Evolutionary conservation across 2,888 invertebrate genomes (phyloP), one percentile per base, ranked within the genome.

Genomic region (Mayetiola destructor): DNA sequence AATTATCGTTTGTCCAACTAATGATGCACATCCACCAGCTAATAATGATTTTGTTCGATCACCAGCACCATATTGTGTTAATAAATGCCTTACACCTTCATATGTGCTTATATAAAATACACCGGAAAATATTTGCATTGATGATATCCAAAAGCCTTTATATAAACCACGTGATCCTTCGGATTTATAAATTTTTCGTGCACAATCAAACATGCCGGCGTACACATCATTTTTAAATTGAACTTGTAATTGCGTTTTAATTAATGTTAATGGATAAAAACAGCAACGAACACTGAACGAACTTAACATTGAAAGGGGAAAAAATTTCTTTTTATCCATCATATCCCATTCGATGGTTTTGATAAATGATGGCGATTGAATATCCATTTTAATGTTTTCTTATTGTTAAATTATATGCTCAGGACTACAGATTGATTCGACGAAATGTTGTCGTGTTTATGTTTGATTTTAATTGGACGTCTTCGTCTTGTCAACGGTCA

Each of bases 281-380:
- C 87, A 78, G 68, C 84, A 84, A 59, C 84, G 75, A 42, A 74
- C 70, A 27, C 72, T 70, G 61, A 73, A 73, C 14, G 73, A 73
- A 67, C 93, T 94, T 14, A 91, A 73, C 75, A 94, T 86, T 58
- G 92, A 92, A 58, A 96, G 73, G 0, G 95, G 94, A 67, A 90
- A 90, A 69, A 95, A 97, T 68, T 92, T 93, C 53, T 78, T 79
- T 67, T 92, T 94, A 71, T 97, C 89, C 92, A 97, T 89, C 96
- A 97, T 97, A 63, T 93, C 82, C 89, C 95, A 91, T 73, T 97
- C 96, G 61, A 97, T 93, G 6, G 86, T 92, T 27, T 82, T 84
- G 60, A 89, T 85, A 57, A 82, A 78, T 63, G 65, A 32, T 9
- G 36, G 16, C 16, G 55, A 16, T 56, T 29, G n/a, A 20, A 20